Percentiles rank a stretch among this genome's conserved stretches.
These are phyloP conservation scores for Albula glossodonta DNA, from an alignment of 2,113 vertebrate genomes.

Conservation along the genomic window DNA sequence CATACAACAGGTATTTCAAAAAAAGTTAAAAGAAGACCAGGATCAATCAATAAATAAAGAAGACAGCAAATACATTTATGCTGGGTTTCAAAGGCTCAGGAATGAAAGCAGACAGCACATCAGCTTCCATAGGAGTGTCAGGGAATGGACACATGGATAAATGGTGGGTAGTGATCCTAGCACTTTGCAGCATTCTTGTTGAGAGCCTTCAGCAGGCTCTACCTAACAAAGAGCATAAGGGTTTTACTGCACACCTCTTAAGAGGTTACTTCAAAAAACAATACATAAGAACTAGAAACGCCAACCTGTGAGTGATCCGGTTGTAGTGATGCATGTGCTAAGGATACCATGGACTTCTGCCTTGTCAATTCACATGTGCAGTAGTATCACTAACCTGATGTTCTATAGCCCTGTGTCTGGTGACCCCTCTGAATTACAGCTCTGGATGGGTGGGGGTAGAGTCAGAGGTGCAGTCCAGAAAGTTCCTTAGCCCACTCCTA, in stretches of 20 bases:
- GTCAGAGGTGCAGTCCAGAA: not conserved
- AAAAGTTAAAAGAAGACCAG: not conserved
- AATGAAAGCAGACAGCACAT: no score
- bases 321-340: not conserved
- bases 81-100: no score
- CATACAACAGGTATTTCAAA: not conserved
- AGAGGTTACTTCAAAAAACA: not conserved
- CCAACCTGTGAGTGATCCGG: not conserved
- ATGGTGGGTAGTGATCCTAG: no score
- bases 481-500: not conserved
- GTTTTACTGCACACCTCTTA: not conserved
- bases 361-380: not conserved
- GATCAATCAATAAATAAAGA: not conserved
- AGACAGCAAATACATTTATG: not conserved
- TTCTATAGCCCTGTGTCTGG: constrained; percentile 7
- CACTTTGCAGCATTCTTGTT: no score
- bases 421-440: not conserved
- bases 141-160: no score
- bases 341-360: not conserved
- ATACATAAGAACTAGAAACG: not conserved
- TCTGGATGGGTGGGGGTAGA: not conserved
- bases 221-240: no score
- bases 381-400: constrained; percentile 17
- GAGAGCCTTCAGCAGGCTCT: no score
- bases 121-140: no score